A percentile compares a stretch with the other conserved stretches of the same genome.
Evolutionary conservation across 35 echinoderm and acorn worm species (phyloP).

Genomic region (Nesometra sesokonis): DNA sequence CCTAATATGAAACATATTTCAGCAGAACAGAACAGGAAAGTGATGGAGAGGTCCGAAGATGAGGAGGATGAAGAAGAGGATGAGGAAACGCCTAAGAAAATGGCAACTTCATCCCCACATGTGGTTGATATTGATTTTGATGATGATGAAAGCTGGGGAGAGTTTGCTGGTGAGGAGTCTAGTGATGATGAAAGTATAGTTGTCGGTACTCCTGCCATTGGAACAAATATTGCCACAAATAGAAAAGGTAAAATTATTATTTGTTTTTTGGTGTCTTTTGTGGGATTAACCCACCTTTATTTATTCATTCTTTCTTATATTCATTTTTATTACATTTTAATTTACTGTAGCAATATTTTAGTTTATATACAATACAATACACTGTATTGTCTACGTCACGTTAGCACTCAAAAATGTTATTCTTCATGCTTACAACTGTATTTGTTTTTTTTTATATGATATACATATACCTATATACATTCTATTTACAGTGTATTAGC

Average conservation of each 20-base stretch:
- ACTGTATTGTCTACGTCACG: no score
- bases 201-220: constrained; percentile 1
- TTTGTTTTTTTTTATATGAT: no score
- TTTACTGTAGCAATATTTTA: no score
- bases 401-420: no score
- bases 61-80: constrained; percentile 17
- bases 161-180: constrained; percentile 44
- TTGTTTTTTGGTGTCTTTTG: neutral
- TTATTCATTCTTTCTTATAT: no score
- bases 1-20: neutral
- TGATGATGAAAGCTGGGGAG: constrained; percentile 96
- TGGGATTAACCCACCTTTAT: no score
- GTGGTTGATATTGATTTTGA: constrained; percentile 66
- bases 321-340: no score
- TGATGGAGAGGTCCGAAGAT: neutral
- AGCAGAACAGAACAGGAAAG: neutral
- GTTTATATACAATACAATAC: no score
- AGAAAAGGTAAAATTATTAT: neutral
- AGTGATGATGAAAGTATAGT: constrained; percentile 89
- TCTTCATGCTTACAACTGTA: no score
- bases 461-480: no score
- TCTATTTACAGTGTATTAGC: no score
- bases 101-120: constrained; percentile 4
- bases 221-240: neutral
- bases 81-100: constrained; percentile 11